Conservation (phyloP, 2,113 vertebrate species). For the Serinus canaria region DNA sequence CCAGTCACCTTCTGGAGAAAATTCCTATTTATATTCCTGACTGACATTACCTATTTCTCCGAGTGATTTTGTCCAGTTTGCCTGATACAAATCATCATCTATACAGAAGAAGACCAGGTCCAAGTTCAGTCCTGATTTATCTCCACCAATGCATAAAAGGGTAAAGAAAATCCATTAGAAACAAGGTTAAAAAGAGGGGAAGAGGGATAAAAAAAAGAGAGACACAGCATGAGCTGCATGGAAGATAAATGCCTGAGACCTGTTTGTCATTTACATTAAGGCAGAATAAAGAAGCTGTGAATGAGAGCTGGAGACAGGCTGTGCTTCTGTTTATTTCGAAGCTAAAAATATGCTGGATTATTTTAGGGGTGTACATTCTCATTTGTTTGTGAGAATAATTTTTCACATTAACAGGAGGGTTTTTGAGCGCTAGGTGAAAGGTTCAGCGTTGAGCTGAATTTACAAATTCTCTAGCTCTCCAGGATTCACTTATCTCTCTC, state of each 20-base stretch:
- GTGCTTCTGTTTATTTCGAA: not conserved
- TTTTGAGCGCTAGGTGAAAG: not conserved
- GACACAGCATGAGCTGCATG: not conserved
- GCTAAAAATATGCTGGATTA: not conserved
- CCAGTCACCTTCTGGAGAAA: not conserved
- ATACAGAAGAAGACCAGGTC: not conserved
- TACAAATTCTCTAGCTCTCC: not conserved
- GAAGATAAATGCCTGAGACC: not conserved
- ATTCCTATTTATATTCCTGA: conserved; percentile 8
- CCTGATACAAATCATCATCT: not conserved
- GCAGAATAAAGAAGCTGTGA: not conserved
- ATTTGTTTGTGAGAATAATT: not conserved
- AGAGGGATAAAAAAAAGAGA: not conserved
- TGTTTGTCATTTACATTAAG: not conserved
- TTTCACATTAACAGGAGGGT: not conserved
- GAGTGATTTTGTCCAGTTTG: conserved; percentile 11
- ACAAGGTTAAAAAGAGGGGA: not conserved
- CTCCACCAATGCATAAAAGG: not conserved
- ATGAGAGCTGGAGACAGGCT: not conserved
- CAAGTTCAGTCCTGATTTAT: conserved; percentile 14
- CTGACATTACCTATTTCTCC: not conserved
- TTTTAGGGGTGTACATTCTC: not conserved
- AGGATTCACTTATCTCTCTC: not conserved
- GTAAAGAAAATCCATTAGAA: conserved; percentile 24
- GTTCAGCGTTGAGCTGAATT: not conserved